A percentile compares a stretch with the other conserved stretches of the same genome.
Evolutionary conservation across 2,888 invertebrate genomes (phyloP).

Genomic region (Allolobophora icterica): DNA sequence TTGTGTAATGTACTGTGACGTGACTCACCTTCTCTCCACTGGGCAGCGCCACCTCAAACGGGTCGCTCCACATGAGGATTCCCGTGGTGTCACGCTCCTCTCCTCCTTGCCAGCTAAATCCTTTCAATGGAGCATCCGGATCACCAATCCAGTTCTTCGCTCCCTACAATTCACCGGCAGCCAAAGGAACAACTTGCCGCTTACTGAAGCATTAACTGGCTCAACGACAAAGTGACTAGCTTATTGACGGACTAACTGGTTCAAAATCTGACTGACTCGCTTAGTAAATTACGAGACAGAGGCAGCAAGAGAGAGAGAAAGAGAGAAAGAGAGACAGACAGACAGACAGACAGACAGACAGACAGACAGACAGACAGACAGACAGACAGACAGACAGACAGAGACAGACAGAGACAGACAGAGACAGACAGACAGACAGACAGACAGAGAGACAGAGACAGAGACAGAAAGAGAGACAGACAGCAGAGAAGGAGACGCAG

Average conservation of each 20-base stretch:
- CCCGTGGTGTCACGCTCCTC: constrained; percentile 96
- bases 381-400: neutral
- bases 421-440: too few relatives aligned
- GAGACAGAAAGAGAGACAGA: neutral
- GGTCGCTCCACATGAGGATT: constrained; percentile 93
- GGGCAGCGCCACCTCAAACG: constrained; percentile 73
- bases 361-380: neutral
- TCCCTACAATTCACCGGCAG: neutral
- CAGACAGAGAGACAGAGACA: neutral
- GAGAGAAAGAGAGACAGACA: too few relatives aligned
- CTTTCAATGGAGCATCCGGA: constrained; percentile 81
- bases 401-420: too few relatives aligned
- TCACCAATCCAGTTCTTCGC: constrained; percentile 82
- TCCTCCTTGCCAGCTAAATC: constrained; percentile 94
- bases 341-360: neutral
- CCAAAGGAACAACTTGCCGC: neutral
- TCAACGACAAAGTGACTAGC: neutral
- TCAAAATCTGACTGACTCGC: too few relatives aligned
- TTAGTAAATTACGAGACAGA: too few relatives aligned
- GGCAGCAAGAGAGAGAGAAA: too few relatives aligned
- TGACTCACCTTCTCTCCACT: constrained; percentile 60
- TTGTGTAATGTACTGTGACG: constrained; percentile 46
- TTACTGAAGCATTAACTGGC: neutral
- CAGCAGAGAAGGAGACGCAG: neutral
- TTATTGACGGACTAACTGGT: too few relatives aligned